A percentile compares a stretch with the other conserved stretches of the same genome.
These are phyloP conservation scores for Penaeus japonicus DNA, from an alignment of 1,140 invertebrate genomes.

Conservation along the genomic window DNA sequence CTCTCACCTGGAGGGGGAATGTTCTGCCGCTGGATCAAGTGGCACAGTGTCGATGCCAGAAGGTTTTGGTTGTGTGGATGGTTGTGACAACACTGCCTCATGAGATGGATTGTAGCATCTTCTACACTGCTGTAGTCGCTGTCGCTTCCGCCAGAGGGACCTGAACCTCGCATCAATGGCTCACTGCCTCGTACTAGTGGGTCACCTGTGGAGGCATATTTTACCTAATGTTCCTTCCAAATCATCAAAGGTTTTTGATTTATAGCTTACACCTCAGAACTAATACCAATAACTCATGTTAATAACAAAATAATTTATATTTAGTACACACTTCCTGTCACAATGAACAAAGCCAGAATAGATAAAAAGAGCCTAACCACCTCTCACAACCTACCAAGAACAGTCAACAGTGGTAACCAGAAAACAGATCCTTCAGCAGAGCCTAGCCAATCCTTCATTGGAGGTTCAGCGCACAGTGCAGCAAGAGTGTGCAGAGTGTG, in stretches of 20 bases:
- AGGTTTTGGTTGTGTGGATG: constrained; percentile 85
- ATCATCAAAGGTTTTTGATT: no score
- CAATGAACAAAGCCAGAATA: neutral
- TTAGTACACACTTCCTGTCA: neutral
- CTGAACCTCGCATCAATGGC: constrained; percentile 42
- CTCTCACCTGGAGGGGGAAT: constrained; percentile 68
- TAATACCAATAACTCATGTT: neutral
- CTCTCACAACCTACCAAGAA: constrained; percentile 75
- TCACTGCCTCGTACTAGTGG: constrained; percentile 53
- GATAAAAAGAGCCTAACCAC: no score
- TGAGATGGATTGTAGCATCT: constrained; percentile 64
- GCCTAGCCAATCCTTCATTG: constrained; percentile 87
- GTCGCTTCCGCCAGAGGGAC: constrained; percentile 24
- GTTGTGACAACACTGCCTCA: constrained; percentile 77
- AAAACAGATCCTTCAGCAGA: constrained; percentile 78
- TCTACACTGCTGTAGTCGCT: constrained; percentile 62
- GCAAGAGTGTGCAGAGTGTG: constrained; percentile 81
- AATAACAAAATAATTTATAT: neutral
- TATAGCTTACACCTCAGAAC: neutral
- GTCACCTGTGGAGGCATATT: constrained; percentile 23
- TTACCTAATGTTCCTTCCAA: neutral
- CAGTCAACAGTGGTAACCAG: constrained; percentile 81
- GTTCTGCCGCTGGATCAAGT: constrained; percentile 76
- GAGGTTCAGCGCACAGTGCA: constrained; percentile 78
- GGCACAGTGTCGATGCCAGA: constrained; percentile 79